Conservation (phyloP, 2,888 invertebrate genomes). For the Dryobota labecula region DNA sequence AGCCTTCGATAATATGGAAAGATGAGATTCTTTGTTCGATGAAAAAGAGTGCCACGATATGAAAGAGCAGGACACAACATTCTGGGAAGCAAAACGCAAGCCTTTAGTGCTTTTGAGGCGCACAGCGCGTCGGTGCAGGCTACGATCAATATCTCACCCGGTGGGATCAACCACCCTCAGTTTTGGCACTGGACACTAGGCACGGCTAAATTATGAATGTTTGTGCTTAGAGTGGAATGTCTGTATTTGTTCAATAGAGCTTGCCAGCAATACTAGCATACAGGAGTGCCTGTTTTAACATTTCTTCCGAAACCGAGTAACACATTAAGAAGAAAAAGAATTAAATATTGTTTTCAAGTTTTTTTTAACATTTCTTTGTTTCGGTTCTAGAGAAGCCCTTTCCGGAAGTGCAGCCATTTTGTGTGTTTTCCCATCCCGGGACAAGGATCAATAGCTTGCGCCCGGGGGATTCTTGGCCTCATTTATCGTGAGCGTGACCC, state of each 20-base stretch:
- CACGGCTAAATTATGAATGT: constrained; percentile 56
- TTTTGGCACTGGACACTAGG: constrained; percentile 62
- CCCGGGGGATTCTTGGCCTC: constrained; percentile 79
- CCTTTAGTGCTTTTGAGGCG: constrained; percentile 37
- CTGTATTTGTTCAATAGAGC: constrained; percentile 30
- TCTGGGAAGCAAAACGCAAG: constrained; percentile 38
- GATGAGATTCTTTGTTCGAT: constrained; percentile 30
- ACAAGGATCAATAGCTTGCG: constrained; percentile 68
- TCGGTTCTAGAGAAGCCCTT: neutral
- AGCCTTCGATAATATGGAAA: constrained; percentile 12
- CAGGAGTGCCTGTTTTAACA: neutral
- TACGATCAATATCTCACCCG: constrained; percentile 64
- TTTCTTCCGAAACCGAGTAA: neutral
- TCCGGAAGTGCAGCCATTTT: constrained; percentile 26
- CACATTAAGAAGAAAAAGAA: neutral
- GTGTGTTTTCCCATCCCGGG: constrained; percentile 49
- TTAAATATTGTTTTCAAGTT: neutral
- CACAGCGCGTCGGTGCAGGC: constrained; percentile 58
- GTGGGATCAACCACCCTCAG: constrained; percentile 56
- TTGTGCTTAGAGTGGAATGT: constrained; percentile 34
- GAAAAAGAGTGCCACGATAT: constrained; percentile 3
- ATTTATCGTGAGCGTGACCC: constrained; percentile 75
- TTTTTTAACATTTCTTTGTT: constrained; percentile 19
- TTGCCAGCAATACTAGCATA: neutral
- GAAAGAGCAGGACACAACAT: constrained; percentile 39